These are phyloP conservation scores for Agriopis marginaria DNA, from an alignment of 2,888 invertebrate species.

Conservation along the genomic window DNA sequence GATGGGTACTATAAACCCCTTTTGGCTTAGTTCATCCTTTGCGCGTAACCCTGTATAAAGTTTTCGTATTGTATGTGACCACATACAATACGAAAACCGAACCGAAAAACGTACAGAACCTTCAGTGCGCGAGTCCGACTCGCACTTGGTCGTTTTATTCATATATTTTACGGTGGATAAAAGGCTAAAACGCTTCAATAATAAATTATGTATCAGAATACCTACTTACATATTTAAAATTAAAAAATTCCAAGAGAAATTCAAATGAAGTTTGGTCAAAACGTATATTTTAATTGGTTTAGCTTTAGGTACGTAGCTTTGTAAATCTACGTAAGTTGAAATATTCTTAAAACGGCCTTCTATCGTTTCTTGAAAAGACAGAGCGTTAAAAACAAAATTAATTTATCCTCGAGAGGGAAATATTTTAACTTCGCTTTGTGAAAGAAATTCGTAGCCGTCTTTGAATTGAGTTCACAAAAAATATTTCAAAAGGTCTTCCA, in stretches of 20 bases:
- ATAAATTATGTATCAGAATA: no score
- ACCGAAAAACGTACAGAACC: no score
- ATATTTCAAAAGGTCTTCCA: constrained; percentile 30
- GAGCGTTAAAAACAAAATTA: constrained; percentile 60
- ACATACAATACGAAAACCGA: no score
- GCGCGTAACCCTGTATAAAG: no score
- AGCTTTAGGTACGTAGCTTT: constrained; percentile 34
- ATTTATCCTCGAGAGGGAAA: constrained; percentile 64
- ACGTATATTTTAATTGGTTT: constrained; percentile 40
- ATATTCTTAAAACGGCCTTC: constrained; percentile 39
- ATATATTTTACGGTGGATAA: no score
- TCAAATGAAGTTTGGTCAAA: constrained; percentile 35
- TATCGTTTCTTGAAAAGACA: constrained; percentile 40
- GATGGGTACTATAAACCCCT: no score
- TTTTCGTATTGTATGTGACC: no score
- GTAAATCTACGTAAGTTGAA: constrained; percentile 36
- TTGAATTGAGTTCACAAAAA: constrained; percentile 56
- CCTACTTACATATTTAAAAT: no score
- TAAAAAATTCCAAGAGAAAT: constrained; percentile 12
- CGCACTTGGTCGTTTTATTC: no score
- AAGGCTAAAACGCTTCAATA: no score
- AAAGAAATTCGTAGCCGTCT: constrained; percentile 52
- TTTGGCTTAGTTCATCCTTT: no score
- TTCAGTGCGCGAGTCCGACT: no score
- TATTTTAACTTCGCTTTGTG: constrained; percentile 58